These are phyloP conservation scores for Phasianus colchicus DNA, from an alignment of 2,113 vertebrate genomes.

Conservation along the genomic window DNA sequence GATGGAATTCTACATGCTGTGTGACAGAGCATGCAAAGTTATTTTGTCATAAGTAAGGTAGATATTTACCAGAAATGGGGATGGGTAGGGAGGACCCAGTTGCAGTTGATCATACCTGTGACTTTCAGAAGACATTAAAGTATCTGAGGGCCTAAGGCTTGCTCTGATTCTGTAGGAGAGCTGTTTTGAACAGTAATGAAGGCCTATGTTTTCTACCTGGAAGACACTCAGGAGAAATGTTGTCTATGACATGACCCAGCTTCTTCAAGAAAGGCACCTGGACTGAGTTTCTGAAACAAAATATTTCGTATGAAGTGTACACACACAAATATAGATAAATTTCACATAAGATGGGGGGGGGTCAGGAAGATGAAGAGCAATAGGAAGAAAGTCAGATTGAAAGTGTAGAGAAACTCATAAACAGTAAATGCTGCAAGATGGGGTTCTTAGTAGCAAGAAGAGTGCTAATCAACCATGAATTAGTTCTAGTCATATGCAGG, in stretches of 20 bases:
- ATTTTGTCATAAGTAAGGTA: background rate
- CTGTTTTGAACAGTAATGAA: background rate
- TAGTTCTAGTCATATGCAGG: slow-evolving; percentile 43
- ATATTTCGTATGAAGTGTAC: rapidly evolving
- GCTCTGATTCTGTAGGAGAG: rapidly evolving
- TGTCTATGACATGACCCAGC: rapidly evolving
- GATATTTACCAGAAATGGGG: background rate
- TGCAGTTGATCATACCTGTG: background rate
- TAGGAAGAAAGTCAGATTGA: background rate
- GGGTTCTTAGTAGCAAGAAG: background rate
- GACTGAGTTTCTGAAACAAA: background rate
- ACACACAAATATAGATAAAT: background rate
- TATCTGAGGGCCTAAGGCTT: background rate
- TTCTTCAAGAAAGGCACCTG: background rate
- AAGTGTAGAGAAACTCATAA: background rate
- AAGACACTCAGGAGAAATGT: background rate
- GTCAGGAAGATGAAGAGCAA: background rate
- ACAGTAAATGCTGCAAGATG: background rate
- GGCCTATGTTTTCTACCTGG: rapidly evolving
- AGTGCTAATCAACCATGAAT: slow-evolving; percentile 31
- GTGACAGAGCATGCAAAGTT: background rate
- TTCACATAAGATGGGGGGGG: background rate
- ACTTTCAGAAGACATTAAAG: background rate
- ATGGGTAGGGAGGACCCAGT: rapidly evolving
- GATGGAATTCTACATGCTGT: background rate